These are phyloP conservation scores for Lasius fuliginosus DNA, from an alignment of 2,888 invertebrate genomes.

Conservation along the genomic window DNA sequence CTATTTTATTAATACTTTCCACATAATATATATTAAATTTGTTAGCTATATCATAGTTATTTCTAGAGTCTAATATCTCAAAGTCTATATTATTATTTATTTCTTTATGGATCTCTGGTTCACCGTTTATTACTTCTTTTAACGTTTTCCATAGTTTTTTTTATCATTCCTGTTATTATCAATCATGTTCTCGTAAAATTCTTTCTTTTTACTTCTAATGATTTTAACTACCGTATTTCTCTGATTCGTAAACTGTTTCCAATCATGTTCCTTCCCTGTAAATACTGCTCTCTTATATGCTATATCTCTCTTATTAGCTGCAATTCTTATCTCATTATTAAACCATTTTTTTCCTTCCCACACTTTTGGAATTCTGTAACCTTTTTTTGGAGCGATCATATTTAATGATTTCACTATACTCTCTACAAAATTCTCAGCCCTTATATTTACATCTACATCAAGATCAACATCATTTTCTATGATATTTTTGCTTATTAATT, in stretches of 20 bases:
- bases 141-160: slow-evolving; percentile 31
- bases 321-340: slow-evolving; percentile 14
- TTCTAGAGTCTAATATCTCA: background rate
- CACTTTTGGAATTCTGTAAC: background rate
- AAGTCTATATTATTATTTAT: slow-evolving; percentile 16
- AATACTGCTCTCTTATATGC: slow-evolving; percentile 25
- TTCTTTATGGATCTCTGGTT: background rate
- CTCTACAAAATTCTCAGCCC: slow-evolving; percentile 16
- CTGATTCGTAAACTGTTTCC: background rate
- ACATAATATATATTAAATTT: slow-evolving; percentile 10
- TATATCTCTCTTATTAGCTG: background rate
- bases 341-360: background rate
- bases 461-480: too few species aligned
- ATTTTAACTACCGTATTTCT: background rate
- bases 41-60: slow-evolving; percentile 27
- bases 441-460: slow-evolving; percentile 14
- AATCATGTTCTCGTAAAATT: background rate
- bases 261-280: background rate
- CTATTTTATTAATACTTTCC: background rate
- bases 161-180: slow-evolving; percentile 32
- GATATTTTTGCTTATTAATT: background rate
- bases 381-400: slow-evolving; percentile 32
- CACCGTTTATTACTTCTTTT: slow-evolving; percentile 22
- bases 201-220: background rate
- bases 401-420: background rate